Percentiles rank a stretch among this genome's conserved stretches.
phyloP scores from a whole-genome alignment of 1,140 invertebrate genomes.

The Tetramorium alpestre region DNA sequence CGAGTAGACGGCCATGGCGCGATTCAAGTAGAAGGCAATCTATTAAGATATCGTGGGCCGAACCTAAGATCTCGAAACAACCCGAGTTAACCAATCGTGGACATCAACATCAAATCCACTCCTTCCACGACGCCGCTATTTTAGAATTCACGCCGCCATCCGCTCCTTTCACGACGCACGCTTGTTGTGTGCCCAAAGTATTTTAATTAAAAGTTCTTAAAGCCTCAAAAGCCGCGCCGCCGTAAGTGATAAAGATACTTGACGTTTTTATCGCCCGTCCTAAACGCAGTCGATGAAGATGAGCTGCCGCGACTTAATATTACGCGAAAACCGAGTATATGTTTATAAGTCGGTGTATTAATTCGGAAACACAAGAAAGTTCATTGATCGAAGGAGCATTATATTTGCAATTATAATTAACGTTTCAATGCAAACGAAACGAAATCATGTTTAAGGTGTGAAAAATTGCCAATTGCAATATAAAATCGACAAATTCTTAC shows the following conservation, averaged over 20 bases:
- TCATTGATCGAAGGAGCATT: background rate
- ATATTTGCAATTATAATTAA: background rate
- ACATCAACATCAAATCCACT: constrained; percentile 75
- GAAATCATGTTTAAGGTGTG: background rate
- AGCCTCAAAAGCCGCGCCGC: background rate
- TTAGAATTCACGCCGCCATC: constrained; percentile 61
- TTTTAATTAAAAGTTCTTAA: constrained; percentile 70
- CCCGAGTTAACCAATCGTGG: constrained; percentile 76
- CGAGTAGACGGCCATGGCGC: constrained; percentile 73
- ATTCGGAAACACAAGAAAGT: background rate
- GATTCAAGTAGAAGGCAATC: constrained; percentile 72
- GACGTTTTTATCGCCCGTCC: constrained; percentile 69
- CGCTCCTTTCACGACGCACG: constrained; percentile 18
- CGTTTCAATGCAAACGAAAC: background rate
- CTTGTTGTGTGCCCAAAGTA: constrained; percentile 27
- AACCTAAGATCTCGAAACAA: constrained; percentile 71
- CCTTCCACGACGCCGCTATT: constrained; percentile 31
- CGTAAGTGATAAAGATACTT: constrained; percentile 67
- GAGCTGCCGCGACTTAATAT: constrained; percentile 31
- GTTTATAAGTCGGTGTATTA: constrained; percentile 12
- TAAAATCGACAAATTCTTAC: background rate
- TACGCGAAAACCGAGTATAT: constrained; percentile 5
- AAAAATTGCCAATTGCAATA: background rate
- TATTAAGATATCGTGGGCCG: constrained; percentile 85
- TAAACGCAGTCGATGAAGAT: constrained; percentile 50